Evolutionary conservation across 2,888 invertebrate genomes (phyloP), one percentile per base, ranked within the genome.

Genomic region (Polymixis lichenea): DNA sequence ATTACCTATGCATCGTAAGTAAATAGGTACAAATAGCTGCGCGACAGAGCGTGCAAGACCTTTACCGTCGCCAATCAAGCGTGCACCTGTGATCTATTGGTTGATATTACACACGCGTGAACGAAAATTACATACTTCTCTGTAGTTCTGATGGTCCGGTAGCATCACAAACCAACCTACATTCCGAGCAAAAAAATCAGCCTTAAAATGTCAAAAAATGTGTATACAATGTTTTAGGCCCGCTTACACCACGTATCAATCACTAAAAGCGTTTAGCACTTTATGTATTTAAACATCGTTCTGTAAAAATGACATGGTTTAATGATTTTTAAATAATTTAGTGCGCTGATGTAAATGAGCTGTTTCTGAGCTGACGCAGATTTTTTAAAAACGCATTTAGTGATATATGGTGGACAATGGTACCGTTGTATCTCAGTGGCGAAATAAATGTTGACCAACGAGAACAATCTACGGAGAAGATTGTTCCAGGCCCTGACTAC

Each of bases 21-120:
- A 56, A 43, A n/a, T 64, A 69, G 8, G 19, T 77, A 68, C 73
- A 53, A 76, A 69, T 61, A 74, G 72, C 9, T 79, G 78, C 55
- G 87, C 83, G 88, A 75, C 70, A 86, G 85, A 88, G 78, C 88
- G 80, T 87, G 80, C 86, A 78, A 88, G 88, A 86, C 87, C 89
- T 87, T 85, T 81, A 75, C 38, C 13, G 72, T 46, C 61, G 51
- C 69, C 82, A 78, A 72, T 73, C 80, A 80, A 61, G 82, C 87
- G 72, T 85, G 72, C 78, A 22, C 49, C 58, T 62, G 53, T 67
- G 78, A 80, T 77, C 77, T 69, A 73, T 78, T 79, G 85, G 83
- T 81, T 86, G 77, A 85, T 80, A 85, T 88, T 86, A 86, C 81
- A 83, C 78, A 84, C 86, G 72, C 19, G n/a, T 72, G 65, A 78